Base-by-base conservation (phyloP, 2,113 vertebrate species). In the Tiliqua scincoides region DNA sequence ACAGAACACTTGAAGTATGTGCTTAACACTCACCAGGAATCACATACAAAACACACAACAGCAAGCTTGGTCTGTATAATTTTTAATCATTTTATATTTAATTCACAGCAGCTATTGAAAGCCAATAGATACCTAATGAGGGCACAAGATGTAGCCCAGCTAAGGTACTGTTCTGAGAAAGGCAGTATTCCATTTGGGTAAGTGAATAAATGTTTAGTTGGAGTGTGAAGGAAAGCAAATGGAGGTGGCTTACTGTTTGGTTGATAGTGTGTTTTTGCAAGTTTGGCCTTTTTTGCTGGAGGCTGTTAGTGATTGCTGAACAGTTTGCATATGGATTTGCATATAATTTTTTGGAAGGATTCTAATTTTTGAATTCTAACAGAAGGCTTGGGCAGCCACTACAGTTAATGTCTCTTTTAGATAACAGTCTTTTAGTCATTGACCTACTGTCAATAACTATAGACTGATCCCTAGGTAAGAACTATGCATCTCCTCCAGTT, bases 121-220 rank as follows among this genome's bases (percentile, higher is more conserved):
- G 96, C 88, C 83, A 98, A 95, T 90, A 95, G 97, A 78, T 97
- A 97, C 80, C 96, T 98, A 81, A 95, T 98, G 79, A 95, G 86
- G 40, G 92, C 89, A 67, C 97, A 98, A 93, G 96, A 98, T 40
- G 97, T 95, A 63, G 93, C 93, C 61, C 91, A 97, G 87, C 95
- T 98, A 91, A 93, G 72, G 37, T 96, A 95, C 89, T 91, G 88
- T 6, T 94, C 96, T 85, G 94, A 96, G 48, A 93, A 96, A 89
- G 92, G 96, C 11, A 92, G 93, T 37, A 94, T 96, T 43, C 96
- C 95, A 21, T 93, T 97, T 90, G 98, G 97, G 98, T 98, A 95
- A 91, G 35, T 63, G 15, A 20, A 75, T 43, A 8, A n/a, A 40
- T 75, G 68, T 11, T 23, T 30, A 57, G 48, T 11, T 59, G 27